Conservation (phyloP, 2,888 invertebrate species). For the Amphipoea oculea region DNA sequence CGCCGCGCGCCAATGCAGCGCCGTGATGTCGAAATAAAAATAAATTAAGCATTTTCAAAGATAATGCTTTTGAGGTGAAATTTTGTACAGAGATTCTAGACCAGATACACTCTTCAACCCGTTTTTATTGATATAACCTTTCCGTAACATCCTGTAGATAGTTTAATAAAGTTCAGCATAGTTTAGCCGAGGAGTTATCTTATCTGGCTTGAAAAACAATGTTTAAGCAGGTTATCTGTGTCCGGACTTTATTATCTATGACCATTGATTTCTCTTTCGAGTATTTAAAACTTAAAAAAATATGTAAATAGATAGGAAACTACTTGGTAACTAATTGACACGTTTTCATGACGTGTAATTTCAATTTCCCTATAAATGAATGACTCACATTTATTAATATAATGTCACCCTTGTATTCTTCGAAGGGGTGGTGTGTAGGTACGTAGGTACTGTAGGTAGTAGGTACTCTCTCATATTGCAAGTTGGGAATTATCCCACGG, state of each 20-base stretch:
- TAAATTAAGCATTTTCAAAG: too few species aligned
- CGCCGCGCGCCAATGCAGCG: too few species aligned
- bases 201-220: constrained; percentile 6
- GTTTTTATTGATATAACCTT: too few species aligned
- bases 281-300: constrained; percentile 17
- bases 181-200: background rate
- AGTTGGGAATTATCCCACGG: too few species aligned
- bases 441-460: too few species aligned
- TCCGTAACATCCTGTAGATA: background rate
- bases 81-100: too few species aligned
- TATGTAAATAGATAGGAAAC: background rate
- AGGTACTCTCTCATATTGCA: too few species aligned
- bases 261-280: constrained; percentile 2
- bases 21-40: too few species aligned
- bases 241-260: background rate
- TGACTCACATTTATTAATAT: background rate
- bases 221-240: constrained; percentile 4
- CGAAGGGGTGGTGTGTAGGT: too few species aligned
- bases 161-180: background rate
- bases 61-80: too few species aligned
- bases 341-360: constrained; percentile 8
- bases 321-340: background rate
- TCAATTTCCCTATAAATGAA: background rate
- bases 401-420: too few species aligned
- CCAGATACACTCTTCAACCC: too few species aligned